These are phyloP conservation scores for Latrodectus elegans DNA, from an alignment of 2,888 invertebrate species.

Conservation along the genomic window DNA sequence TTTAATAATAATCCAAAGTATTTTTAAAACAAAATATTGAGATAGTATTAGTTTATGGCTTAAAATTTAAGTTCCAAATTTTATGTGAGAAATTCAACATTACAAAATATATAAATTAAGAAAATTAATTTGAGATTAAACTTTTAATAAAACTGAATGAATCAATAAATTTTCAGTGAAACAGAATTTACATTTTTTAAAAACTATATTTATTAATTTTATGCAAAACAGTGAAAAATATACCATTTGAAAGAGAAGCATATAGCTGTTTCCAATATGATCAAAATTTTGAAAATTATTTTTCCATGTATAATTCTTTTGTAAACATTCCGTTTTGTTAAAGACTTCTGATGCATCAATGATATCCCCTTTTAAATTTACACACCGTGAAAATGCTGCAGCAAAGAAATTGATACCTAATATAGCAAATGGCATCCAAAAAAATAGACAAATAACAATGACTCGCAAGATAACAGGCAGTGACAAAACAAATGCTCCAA, in stretches of 20 bases:
- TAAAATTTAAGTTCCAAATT: too few relatives aligned
- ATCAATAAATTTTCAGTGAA: too few relatives aligned
- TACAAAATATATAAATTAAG: too few relatives aligned
- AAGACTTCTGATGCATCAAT: neutral
- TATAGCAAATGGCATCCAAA: slow-evolving; percentile 62
- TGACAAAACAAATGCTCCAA: slow-evolving; percentile 41
- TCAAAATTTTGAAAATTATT: slow-evolving; percentile 45
- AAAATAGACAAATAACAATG: slow-evolving; percentile 26
- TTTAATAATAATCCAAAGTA: too few relatives aligned
- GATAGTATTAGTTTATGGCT: too few relatives aligned
- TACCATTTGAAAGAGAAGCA: slow-evolving; percentile 44
- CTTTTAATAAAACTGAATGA: too few relatives aligned
- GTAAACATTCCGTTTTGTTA: slow-evolving; percentile 32
- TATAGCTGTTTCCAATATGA: slow-evolving; percentile 59
- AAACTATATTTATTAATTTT: too few relatives aligned
- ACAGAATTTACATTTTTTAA: too few relatives aligned
- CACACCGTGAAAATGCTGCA: slow-evolving; percentile 40
- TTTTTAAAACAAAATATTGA: too few relatives aligned
- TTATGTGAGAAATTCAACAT: too few relatives aligned
- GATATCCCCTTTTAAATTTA: neutral
- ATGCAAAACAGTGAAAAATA: neutral
- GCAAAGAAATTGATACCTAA: slow-evolving; percentile 38
- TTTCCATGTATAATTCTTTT: slow-evolving; percentile 31
- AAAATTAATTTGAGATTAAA: neutral
- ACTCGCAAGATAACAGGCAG: slow-evolving; percentile 35